phyloP scores from a whole-genome alignment of 2,888 invertebrate genomes.

The Pandemis heparana region DNA sequence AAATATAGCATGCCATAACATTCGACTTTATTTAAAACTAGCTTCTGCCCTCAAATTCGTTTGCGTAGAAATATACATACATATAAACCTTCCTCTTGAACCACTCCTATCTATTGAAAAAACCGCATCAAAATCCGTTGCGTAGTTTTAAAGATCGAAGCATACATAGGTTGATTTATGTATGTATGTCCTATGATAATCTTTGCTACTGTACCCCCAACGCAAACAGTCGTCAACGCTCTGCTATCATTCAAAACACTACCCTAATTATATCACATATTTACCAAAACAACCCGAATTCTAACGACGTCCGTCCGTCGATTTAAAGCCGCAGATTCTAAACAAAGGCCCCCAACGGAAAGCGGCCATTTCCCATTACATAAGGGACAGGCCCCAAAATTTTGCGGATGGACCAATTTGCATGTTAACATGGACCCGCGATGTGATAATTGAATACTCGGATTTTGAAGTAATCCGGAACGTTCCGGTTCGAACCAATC shows the following conservation, averaged over 20 bases:
- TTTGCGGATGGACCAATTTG: slow-evolving; percentile 46
- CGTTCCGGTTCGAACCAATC: slow-evolving; percentile 37
- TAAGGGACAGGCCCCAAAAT: slow-evolving; percentile 41
- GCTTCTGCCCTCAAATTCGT: too few species aligned
- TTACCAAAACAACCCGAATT: slow-evolving; percentile 32
- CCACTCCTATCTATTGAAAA: too few species aligned
- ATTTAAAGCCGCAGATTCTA: slow-evolving; percentile 34
- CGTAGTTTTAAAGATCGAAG: too few species aligned
- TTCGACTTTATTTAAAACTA: too few species aligned
- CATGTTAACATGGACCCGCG: slow-evolving; percentile 46
- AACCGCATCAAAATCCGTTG: too few species aligned
- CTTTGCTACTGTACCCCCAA: background rate
- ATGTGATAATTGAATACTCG: slow-evolving; percentile 46
- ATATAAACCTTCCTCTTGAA: too few species aligned
- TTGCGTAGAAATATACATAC: too few species aligned
- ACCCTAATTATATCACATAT: slow-evolving; percentile 43
- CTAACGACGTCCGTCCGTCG: slow-evolving; percentile 30
- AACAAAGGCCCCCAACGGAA: slow-evolving; percentile 45
- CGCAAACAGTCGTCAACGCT: slow-evolving; percentile 30
- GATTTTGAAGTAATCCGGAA: slow-evolving; percentile 43
- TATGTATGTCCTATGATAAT: background rate
- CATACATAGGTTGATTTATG: background rate
- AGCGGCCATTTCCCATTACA: slow-evolving; percentile 46
- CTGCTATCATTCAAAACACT: slow-evolving; percentile 38
- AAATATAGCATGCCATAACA: too few species aligned